Percentiles rank a stretch among this genome's conserved stretches.
Conservation (phyloP, 2,797 vertebrate genomes). For the Sorex maritimensis region DNA sequence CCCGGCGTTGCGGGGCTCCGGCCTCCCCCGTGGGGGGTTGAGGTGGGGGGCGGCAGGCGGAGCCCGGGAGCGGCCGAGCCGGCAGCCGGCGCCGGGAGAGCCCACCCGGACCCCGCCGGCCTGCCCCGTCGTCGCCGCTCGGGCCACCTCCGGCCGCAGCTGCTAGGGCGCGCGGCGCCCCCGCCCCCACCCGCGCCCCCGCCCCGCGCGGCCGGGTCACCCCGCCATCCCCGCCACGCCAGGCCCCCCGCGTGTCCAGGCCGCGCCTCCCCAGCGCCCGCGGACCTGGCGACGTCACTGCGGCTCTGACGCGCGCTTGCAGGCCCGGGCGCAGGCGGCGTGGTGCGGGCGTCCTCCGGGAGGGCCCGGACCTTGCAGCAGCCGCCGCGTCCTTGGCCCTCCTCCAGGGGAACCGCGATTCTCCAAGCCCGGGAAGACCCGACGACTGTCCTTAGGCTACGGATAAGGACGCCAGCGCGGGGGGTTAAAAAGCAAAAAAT, state of each 20-base stretch:
- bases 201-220: neutral
- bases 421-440: constrained; percentile 69
- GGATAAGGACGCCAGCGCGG: constrained; percentile 66
- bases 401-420: constrained; percentile 73
- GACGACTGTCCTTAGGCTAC: constrained; percentile 68
- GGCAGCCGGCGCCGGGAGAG: neutral
- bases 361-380: constrained; percentile 59
- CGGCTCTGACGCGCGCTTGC: constrained; percentile 71
- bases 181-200: neutral
- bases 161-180: neutral
- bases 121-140: constrained; percentile 13
- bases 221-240: neutral
- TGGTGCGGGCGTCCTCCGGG: constrained; percentile 37
- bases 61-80: neutral
- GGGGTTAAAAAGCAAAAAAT: constrained; percentile 16
- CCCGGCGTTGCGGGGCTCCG: neutral
- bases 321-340: constrained; percentile 50
- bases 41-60: neutral
- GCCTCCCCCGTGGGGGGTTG: neutral
- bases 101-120: neutral
- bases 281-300: constrained; percentile 74
- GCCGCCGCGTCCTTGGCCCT: constrained; percentile 70
- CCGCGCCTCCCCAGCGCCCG: constrained; percentile 37
- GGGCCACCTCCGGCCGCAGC: constrained; percentile 19
- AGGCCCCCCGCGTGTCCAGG: neutral